Base-by-base conservation (phyloP, 2,888 invertebrate species). In the Branchellion lobata region DNA sequence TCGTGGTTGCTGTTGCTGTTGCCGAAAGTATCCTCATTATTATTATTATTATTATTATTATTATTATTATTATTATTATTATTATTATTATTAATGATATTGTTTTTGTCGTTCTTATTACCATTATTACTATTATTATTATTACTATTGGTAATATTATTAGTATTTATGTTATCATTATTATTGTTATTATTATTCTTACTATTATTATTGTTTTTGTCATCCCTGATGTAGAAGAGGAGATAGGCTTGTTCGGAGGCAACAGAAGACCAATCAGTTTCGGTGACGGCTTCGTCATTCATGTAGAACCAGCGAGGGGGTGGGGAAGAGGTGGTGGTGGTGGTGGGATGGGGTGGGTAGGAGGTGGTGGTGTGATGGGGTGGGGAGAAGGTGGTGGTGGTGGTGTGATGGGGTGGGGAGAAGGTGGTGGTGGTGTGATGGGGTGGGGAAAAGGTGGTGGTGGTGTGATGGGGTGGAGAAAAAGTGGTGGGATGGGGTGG, bases 241-340 rank as follows among this genome's bases (percentile, higher is more conserved):
- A 77, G 34, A 33, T 77, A 77, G 65, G 77, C 77, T 29, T 77
- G 34, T 29, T 29, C 34, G 21, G 31, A n/a, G 8, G 53, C 27
- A 11, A 77, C 77, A n/a, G 18, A 34, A 1, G n/a, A n/a, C 77
- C 77, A 77, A 33, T 57, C 34, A 34, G 65, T 31, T 33, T 2
- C n/a, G 11, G 77, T 24, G 33, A 77, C 77, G 36, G 24, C n/a
- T 5, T 61, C 61, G 40, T 77, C 77, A 33, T 77, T 77, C 65
- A 36, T 36, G 33, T 33, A 33, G 11, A 24, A 33, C 77, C 77
- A 77, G 3, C n/a, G 18, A 31, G 40, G 14, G 8, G 40, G 14
- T 14, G 40, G 14, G 40, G 8, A 40, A 14, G 40, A 8, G 40
- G 5, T 40, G 8, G 40, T 40, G 8, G 40, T 40, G 40, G 40